Base-by-base conservation (phyloP, 2,888 invertebrate species). In the Andricus quercusramuli region DNA sequence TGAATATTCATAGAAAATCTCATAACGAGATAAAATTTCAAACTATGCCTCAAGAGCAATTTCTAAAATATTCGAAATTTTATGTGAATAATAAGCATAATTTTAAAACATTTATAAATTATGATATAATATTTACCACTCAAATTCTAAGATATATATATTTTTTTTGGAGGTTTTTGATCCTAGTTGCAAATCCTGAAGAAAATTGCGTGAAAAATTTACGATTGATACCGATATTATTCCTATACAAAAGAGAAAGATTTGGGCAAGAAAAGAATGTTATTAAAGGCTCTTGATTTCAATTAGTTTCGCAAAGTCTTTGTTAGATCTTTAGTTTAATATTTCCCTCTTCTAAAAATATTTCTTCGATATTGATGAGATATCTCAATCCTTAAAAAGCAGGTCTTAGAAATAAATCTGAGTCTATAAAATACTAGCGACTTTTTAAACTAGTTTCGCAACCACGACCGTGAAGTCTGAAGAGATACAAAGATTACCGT, bases 401-500 rank as follows among this genome's bases (percentile, higher is more conserved):
- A 25, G 15, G 6, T 15, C 1, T 62, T 62, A 15, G 9, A 62
- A 62, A 15, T 25, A 6, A 62, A 62, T 25, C 15, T 62, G 13
- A 25, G 62, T 62, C 62, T 25, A 5, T 25, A 25, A 84, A 84
- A 83, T 80, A 80, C 77, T 78, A 79, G 77, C 70, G 56, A 76
- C 29, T 41, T 68, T 25, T 67, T 65, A 4, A 59, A 78, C 15
- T 68, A 47, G 64, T 77, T 78, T 81, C 47, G 41, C 56, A 25
- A 77, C 37, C 64, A 47, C 66, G 47, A 66, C 77, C 74, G 64
- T 51, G 51, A 22, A 56, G 56, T 62, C 44, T 76, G 68, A 67
- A 65, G 25, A 74, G 79, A 41, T 51, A 80, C 83, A 77, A 80
- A 77, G 29, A 68, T 22, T 25, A 51, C 81, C 86, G 78, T 85